phyloP scores from a whole-genome alignment of 2,888 invertebrate species.

The Venustoraphidia nigricollis region DNA sequence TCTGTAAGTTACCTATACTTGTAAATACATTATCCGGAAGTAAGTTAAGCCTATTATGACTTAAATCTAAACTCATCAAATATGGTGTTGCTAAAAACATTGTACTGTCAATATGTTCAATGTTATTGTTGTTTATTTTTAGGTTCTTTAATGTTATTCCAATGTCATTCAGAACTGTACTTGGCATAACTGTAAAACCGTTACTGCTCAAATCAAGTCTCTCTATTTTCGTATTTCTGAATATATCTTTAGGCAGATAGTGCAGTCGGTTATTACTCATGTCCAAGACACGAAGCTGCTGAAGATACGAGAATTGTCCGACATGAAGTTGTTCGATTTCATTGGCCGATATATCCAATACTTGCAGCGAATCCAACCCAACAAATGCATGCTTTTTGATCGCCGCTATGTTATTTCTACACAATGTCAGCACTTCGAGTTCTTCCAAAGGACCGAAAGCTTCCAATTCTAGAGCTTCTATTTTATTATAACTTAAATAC shows the following conservation, averaged over 20 bases:
- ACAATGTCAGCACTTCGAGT: conserved; percentile 58
- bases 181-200: conserved; percentile 64
- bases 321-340: conserved; percentile 58
- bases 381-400: conserved; percentile 63
- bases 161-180: conserved; percentile 59
- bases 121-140: conserved; percentile 60
- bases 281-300: conserved; percentile 56
- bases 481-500: conserved; percentile 57
- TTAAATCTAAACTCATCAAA: conserved; percentile 59
- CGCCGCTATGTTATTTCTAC: conserved; percentile 55
- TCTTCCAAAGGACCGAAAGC: conserved; percentile 55
- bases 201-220: conserved; percentile 67
- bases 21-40: conserved; percentile 81
- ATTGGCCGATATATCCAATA: conserved; percentile 65
- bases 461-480: conserved; percentile 52
- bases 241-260: conserved; percentile 60
- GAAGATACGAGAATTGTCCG: conserved; percentile 64
- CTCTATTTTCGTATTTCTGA: conserved; percentile 64
- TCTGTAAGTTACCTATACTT: conserved; percentile 60
- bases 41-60: conserved; percentile 66
- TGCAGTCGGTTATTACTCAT: conserved; percentile 56
- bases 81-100: conserved; percentile 74
- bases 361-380: conserved; percentile 57
- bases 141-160: conserved; percentile 65
- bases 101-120: conserved; percentile 77